phyloP scores from a whole-genome alignment of 2,797 vertebrate genomes.

The Enteromius argenteus region DNA sequence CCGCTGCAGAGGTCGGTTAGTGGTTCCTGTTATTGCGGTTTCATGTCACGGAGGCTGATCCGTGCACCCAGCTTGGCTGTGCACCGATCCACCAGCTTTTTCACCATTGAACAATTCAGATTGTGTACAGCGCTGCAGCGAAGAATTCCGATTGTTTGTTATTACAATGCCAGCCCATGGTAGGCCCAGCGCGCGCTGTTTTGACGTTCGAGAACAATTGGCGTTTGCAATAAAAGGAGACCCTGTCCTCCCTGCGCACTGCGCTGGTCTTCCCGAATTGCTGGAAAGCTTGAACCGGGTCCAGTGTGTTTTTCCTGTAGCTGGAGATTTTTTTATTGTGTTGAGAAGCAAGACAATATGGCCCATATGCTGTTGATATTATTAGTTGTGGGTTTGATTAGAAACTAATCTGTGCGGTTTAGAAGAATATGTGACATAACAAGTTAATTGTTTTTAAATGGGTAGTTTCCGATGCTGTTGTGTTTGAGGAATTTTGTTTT shows the following conservation, averaged over 20 bases:
- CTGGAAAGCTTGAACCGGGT: conserved; percentile 40
- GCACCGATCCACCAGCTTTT: conserved; percentile 52
- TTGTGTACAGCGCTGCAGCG: conserved; percentile 63
- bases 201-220: conserved; percentile 76
- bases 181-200: conserved; percentile 70
- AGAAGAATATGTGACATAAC: not conserved
- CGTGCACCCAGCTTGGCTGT: conserved; percentile 59
- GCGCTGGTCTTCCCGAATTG: conserved; percentile 52
- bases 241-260: conserved; percentile 12
- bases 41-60: conserved; percentile 60
- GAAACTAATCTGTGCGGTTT: not conserved
- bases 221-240: conserved; percentile 67
- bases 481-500: not conserved
- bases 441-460: conserved; percentile 4
- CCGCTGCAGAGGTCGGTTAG: conserved; percentile 82
- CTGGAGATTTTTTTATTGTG: conserved; percentile 24
- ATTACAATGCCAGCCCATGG: conserved; percentile 71
- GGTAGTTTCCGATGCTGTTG: not conserved
- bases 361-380: conserved; percentile 5
- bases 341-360: not conserved
- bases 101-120: conserved; percentile 63
- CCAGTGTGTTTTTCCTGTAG: conserved; percentile 30
- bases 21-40: conserved; percentile 93
- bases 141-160: conserved; percentile 74
- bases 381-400: not conserved